phyloP scores from a whole-genome alignment of 2,797 vertebrate genomes.

The Xenopus petersii region DNA sequence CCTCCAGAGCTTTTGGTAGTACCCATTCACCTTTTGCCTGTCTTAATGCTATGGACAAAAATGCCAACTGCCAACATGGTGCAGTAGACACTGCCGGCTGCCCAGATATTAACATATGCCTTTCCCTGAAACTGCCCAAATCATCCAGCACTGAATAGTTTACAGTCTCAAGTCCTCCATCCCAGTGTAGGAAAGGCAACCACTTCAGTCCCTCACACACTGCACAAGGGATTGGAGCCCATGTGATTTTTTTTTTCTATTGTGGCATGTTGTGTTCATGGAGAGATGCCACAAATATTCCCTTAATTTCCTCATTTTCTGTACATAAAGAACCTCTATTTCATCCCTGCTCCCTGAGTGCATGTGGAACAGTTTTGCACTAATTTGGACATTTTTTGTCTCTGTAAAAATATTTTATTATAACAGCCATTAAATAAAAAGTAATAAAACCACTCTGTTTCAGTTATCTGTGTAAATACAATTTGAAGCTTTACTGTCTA shows the following conservation, averaged over 20 bases:
- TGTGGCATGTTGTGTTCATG: slow-evolving; percentile 30
- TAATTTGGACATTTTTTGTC: slow-evolving; percentile 70
- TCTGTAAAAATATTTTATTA: slow-evolving; percentile 81
- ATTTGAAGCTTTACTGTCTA: no score
- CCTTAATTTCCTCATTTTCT: slow-evolving; percentile 26
- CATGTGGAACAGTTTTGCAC: slow-evolving; percentile 77
- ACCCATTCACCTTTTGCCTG: slow-evolving; percentile 43
- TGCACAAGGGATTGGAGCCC: slow-evolving; percentile 32
- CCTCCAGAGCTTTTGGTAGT: slow-evolving; percentile 27
- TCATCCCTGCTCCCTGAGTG: slow-evolving; percentile 56
- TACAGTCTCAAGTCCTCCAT: not conserved
- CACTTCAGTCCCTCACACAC: not conserved
- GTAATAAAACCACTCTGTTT: slow-evolving; percentile 23
- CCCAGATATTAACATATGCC: slow-evolving; percentile 20
- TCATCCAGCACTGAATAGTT: slow-evolving; percentile 22
- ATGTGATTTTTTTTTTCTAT: slow-evolving; percentile 8
- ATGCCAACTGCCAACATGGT: slow-evolving; percentile 46
- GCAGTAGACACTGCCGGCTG: slow-evolving; percentile 23
- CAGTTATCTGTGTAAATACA: no score
- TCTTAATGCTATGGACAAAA: slow-evolving; percentile 10
- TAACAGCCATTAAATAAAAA: slow-evolving; percentile 67
- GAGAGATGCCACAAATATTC: slow-evolving; percentile 17
- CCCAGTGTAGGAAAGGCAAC: slow-evolving; percentile 16
- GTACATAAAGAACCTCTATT: slow-evolving; percentile 32
- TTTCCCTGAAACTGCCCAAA: slow-evolving; percentile 7